Percentiles rank a stretch among this genome's conserved stretches.
Evolutionary conservation across 2,888 invertebrate genomes (phyloP).

Genomic region (Tipula helvola): DNA sequence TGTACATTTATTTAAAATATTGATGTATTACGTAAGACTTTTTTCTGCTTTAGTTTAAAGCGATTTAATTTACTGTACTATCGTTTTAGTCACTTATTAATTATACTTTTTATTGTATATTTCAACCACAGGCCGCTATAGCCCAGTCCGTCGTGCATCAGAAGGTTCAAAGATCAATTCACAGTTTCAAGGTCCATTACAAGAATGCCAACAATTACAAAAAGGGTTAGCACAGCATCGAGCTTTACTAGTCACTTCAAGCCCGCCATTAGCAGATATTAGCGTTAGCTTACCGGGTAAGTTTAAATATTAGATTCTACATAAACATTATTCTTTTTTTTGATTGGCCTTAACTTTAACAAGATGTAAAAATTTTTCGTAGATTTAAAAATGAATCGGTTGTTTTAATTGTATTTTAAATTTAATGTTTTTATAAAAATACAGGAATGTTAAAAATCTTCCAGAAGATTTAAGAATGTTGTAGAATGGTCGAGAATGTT

Average conservation of each 20-base stretch:
- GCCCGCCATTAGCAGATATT: slow-evolving; percentile 35
- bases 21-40: neutral
- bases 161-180: slow-evolving; percentile 43
- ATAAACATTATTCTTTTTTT: neutral
- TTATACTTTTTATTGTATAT: neutral
- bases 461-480: no score
- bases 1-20: neutral
- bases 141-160: slow-evolving; percentile 80
- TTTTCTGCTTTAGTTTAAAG: neutral
- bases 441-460: no score
- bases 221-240: slow-evolving; percentile 37
- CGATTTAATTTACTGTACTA: neutral
- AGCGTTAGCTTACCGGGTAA: slow-evolving; percentile 37
- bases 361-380: no score
- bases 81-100: neutral
- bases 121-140: slow-evolving; percentile 48
- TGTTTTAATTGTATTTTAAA: no score
- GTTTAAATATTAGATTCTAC: slow-evolving; percentile 13
- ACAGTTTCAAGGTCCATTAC: slow-evolving; percentile 52
- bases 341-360: no score
- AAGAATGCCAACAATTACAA: slow-evolving; percentile 66
- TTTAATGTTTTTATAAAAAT: no score
- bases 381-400: no score
- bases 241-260: slow-evolving; percentile 34
- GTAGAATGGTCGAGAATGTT: no score